Evolutionary conservation across 2,113 vertebrate genomes (phyloP), one percentile per base, ranked within the genome.

Genomic region (Synodontis membranacea): DNA sequence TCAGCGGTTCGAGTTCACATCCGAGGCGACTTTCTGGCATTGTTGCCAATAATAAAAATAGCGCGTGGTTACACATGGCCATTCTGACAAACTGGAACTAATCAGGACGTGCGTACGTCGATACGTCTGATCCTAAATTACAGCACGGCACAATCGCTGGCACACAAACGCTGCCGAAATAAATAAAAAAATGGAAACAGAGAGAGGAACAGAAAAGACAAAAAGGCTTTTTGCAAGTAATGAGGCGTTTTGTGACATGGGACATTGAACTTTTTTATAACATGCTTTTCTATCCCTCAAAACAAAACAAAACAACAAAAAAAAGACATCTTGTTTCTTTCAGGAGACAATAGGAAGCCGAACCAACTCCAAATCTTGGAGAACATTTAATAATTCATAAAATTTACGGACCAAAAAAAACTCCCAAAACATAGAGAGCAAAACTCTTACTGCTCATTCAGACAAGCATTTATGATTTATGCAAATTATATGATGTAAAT

Each of bases 221-320:
- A 78, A 54, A 31, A 28, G 0, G 54, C 54, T 34, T 31, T 66
- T 21, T 31, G 19, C 15, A 52, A 34, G 64, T 48, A 72, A 54
- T 39, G 64, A 83, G 62, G 19, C 46, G 5, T 54, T 84, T 23
- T 70, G 62, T 46, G 39, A 82, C 60, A 66, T 31, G 60, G 60
- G 81, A 64, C 60, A 68, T 83, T 83, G 52, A 70, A 83, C 82
- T 34, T 34, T 37, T 64, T 50, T 25, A 83, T 70, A 52, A 70
- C 52, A 34, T 34, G n/a, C 28, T 46, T 62, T 39, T 62, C 39
- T 11, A 46, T 1, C 42, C 44, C 10, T 1, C 31, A 68, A 8
- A 68, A 9, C 6, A 7, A 6, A 19, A 70, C 42, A 44, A 9
- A 19, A 7, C 7, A 19, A 70, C 42, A 44, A n/a, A 2, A 31